Conservation (phyloP, 2,797 vertebrate species). For the Arrhamphus sclerolepis region DNA sequence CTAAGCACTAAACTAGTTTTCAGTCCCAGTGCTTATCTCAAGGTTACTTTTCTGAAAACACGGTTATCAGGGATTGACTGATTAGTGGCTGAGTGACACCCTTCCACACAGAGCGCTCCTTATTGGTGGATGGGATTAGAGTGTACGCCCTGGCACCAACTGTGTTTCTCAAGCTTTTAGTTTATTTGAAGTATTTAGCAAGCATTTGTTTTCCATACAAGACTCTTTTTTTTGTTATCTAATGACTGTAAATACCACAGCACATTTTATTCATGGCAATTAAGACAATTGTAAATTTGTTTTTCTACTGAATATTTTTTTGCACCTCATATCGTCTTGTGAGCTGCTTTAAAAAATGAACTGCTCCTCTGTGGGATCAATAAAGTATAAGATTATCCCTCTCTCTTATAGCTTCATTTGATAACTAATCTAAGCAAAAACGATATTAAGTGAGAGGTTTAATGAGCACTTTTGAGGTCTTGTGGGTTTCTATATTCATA, state of each 20-base stretch:
- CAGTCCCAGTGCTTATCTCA: too few relatives aligned
- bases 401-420: constrained; percentile 1
- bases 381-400: too few relatives aligned
- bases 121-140: constrained; percentile 33
- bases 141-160: neutral
- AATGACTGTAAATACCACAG: neutral
- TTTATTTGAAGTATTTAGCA: neutral
- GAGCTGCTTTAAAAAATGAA: too few relatives aligned
- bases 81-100: neutral
- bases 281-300: neutral
- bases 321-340: too few relatives aligned
- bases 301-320: too few relatives aligned
- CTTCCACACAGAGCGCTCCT: neutral
- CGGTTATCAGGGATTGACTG: neutral
- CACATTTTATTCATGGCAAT: neutral
- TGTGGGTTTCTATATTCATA: constrained; percentile 17
- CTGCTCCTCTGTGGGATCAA: too few relatives aligned
- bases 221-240: constrained; percentile 1
- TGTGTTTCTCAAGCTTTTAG: neutral
- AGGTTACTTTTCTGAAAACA: neutral
- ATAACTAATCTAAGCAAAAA: constrained; percentile 33
- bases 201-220: neutral
- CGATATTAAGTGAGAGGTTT: constrained; percentile 12
- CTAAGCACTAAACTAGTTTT: too few relatives aligned
- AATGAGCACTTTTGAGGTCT: constrained; percentile 46